Base-by-base conservation (phyloP, 2,797 vertebrate species). In the Galago senegalensis region DNA sequence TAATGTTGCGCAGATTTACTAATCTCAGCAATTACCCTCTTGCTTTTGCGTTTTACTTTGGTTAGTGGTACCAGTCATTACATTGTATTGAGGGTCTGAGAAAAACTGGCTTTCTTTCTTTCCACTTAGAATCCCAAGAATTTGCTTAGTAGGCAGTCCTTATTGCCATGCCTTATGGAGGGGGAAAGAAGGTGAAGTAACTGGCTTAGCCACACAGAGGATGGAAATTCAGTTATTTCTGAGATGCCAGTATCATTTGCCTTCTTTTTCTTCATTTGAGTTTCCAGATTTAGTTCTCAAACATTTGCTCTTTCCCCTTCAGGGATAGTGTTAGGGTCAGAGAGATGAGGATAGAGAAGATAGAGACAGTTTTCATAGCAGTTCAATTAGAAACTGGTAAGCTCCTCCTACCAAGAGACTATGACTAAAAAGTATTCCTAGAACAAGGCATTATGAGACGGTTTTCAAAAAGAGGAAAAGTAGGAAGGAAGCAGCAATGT, bases 171-270 rank as follows among this genome's bases (percentile, higher is more conserved):
- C 87, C 29, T 86, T 69, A 95, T 16, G 56, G 86, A 82, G 1
- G 56, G 92, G 27, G 88, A 92, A 97, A 91, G 43, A 18, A 87
- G 49, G 58, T 37, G 20, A 87, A 92, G 60, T 83, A 87, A 86
- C 9, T 83, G 58, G 18, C 7, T 67, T 85, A 87, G 94, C 21
- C n/a, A 80, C 31, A 89, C 16, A 83, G 29, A 91, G 34, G 75
- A 93, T 88, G 80, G 37, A 96, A 96, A 85, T 12, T 43, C 34
- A 89, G 5, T 80, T 61, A 94, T 92, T 95, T 92, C 79, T 96
- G 88, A 96, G 69, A 37, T 70, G 49, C 17, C 60, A 86, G 7
- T 82, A 83, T 79, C 7, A 86, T 89, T 93, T 65, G 23, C 40
- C 75, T 9, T 31, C 17, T 69, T 77, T 40, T 77, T 90, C 37